A percentile compares a stretch with the other conserved stretches of the same genome.
Evolutionary conservation across 2,113 vertebrate species (phyloP).

Genomic region (Eptatretus burgeri): DNA sequence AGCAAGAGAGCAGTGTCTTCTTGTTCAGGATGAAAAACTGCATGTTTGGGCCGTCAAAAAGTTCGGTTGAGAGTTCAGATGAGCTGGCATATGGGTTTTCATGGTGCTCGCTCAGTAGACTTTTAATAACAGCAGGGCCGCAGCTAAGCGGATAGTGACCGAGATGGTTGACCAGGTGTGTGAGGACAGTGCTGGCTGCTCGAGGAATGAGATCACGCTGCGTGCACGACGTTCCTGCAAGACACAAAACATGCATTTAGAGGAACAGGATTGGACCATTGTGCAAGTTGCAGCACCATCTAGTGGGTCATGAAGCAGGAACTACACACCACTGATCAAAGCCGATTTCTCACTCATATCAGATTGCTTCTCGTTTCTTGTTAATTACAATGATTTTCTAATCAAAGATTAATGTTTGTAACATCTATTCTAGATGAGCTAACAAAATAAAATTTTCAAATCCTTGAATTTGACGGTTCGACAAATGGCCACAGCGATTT

Average conservation of each 20-base stretch:
- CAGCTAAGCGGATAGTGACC: conserved; percentile 59
- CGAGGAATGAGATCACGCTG: conserved; percentile 45
- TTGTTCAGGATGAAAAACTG: conserved; percentile 90
- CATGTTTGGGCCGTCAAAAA: conserved; percentile 74
- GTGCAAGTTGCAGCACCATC: too few species aligned
- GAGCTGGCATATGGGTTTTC: conserved; percentile 57
- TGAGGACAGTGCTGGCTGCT: conserved; percentile 72
- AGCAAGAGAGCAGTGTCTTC: conserved; percentile 69
- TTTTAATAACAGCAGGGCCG: conserved; percentile 64
- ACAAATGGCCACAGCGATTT: too few species aligned
- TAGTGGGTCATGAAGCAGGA: too few species aligned
- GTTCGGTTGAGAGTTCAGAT: conserved; percentile 55
- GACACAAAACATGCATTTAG: not conserved
- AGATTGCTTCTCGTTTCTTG: too few species aligned
- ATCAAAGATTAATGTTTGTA: too few species aligned
- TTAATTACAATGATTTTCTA: too few species aligned
- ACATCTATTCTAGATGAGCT: too few species aligned
- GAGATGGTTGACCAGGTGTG: conserved; percentile 79
- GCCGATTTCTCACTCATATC: too few species aligned
- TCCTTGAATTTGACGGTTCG: too few species aligned
- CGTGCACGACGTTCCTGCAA: not conserved
- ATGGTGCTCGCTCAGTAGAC: conserved; percentile 65
- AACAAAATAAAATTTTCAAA: too few species aligned
- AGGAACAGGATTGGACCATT: too few species aligned
- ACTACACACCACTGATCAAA: too few species aligned